These are phyloP conservation scores for Prolemur simus DNA, from an alignment of 2,113 vertebrate species.

Conservation along the genomic window DNA sequence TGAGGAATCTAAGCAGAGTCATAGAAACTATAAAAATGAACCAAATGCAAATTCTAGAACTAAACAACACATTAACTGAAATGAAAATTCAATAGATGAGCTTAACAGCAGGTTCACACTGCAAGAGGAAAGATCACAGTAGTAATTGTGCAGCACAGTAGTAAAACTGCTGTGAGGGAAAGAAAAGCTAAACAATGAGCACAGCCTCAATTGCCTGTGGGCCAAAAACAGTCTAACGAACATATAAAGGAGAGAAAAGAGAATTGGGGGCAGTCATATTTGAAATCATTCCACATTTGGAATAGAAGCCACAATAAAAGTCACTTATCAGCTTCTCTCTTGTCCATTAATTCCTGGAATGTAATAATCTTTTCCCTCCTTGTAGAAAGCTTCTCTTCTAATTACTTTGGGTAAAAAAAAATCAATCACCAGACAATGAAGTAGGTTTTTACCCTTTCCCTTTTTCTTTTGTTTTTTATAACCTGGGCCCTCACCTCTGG, in stretches of 20 bases:
- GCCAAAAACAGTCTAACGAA: not conserved
- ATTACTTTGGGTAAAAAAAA: not conserved
- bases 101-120: not conserved
- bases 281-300: not conserved
- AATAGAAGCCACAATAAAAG: not conserved
- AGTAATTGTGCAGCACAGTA: not conserved
- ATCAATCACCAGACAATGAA: not conserved
- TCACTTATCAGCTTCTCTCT: not conserved
- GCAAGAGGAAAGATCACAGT: not conserved
- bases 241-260: not conserved
- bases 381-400: not conserved
- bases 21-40: not conserved
- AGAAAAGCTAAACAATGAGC: not conserved
- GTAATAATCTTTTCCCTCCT: not conserved
- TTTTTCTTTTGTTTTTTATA: not conserved
- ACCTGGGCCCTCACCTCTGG: not conserved
- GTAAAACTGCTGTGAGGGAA: not conserved
- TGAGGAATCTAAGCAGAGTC: not conserved
- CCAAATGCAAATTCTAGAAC: not conserved
- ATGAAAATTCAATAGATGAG: not conserved
- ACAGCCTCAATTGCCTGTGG: not conserved
- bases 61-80: not conserved
- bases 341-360: not conserved
- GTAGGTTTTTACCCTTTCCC: accelerated
- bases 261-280: not conserved